Evolutionary conservation across 2,113 vertebrate species (phyloP).

Genomic region (Bolborhynchus lineola): DNA sequence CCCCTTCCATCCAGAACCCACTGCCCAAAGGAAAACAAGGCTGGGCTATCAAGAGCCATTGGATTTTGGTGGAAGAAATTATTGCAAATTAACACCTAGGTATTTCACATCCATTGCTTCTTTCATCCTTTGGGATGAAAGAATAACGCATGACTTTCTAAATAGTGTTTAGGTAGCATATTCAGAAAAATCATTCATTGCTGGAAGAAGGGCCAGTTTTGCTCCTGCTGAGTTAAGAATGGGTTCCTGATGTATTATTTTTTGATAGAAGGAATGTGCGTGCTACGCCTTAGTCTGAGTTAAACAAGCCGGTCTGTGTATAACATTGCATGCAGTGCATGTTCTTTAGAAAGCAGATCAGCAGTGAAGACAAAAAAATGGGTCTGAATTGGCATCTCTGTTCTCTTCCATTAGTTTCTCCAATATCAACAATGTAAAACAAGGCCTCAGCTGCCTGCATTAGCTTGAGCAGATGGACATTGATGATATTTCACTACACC

Average conservation of each 20-base stretch:
- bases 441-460: background rate
- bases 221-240: background rate
- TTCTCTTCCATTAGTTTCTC: background rate
- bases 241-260: background rate
- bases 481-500: background rate
- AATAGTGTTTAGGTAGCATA: background rate
- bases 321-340: background rate
- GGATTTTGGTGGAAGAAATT: background rate
- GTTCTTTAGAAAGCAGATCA: background rate
- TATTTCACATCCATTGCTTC: background rate
- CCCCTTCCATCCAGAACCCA: background rate
- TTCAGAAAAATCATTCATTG: background rate
- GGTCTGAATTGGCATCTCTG: background rate
- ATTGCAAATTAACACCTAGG: background rate
- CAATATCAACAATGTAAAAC: background rate
- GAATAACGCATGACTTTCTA: background rate
- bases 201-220: background rate
- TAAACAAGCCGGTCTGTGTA: background rate
- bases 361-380: background rate
- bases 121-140: background rate
- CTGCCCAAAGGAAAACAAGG: background rate
- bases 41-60: background rate
- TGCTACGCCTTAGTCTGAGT: background rate
- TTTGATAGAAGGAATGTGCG: background rate
- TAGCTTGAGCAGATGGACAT: background rate